These are phyloP conservation scores for Cataglyphis cursor DNA, from an alignment of 2,888 invertebrate genomes.

Conservation along the genomic window DNA sequence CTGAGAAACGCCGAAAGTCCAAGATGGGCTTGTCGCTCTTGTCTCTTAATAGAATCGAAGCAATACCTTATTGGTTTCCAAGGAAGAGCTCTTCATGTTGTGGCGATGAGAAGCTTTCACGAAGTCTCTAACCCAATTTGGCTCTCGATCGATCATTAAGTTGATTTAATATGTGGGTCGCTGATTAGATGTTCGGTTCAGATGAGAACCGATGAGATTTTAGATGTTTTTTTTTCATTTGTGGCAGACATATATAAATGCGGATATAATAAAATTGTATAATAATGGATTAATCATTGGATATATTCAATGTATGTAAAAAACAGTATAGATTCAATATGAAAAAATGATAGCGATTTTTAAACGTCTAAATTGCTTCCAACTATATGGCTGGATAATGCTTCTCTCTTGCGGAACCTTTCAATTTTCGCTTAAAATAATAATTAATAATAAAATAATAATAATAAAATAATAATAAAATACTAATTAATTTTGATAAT, in stretches of 20 bases:
- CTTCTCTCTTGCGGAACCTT: not conserved
- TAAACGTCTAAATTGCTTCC: not conserved
- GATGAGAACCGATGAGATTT: constrained; percentile 9
- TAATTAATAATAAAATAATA: not conserved
- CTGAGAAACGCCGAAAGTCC: constrained; percentile 65
- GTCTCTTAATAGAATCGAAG: constrained; percentile 81
- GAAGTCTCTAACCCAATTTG: constrained; percentile 82
- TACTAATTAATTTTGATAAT: not conserved
- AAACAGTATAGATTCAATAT: not conserved
- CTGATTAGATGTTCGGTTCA: constrained; percentile 55
- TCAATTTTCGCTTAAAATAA: not conserved
- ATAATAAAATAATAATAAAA: not conserved
- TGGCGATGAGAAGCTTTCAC: constrained; percentile 74
- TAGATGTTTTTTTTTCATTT: not conserved
- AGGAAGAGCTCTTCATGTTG: constrained; percentile 68
- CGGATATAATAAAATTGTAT: not conserved
- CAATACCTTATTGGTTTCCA: constrained; percentile 63
- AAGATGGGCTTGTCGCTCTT: constrained; percentile 61
- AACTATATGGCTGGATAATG: not conserved
- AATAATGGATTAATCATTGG: not conserved
- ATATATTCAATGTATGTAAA: not conserved
- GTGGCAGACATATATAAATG: not conserved
- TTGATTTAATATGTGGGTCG: constrained; percentile 73
- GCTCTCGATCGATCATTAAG: constrained; percentile 80
- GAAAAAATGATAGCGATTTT: not conserved